phyloP scores from a whole-genome alignment of 2,888 invertebrate genomes.

The Oligia latruncula region DNA sequence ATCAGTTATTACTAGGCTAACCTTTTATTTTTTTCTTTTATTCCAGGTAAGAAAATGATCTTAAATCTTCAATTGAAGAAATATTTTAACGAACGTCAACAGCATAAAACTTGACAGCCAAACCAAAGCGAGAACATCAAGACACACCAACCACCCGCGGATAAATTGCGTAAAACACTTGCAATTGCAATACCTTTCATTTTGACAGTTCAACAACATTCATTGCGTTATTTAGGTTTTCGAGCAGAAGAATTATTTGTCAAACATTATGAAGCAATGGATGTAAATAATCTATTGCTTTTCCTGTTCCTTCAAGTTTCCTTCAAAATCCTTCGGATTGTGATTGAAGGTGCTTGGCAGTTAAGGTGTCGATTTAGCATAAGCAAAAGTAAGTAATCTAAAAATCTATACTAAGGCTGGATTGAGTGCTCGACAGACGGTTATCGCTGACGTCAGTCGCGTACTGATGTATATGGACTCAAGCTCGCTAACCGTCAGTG shows the following conservation, averaged over 20 bases:
- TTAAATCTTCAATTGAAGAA: neutral
- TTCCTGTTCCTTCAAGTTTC: too few relatives aligned
- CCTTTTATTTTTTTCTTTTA: neutral
- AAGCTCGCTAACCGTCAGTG: too few relatives aligned
- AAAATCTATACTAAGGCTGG: too few relatives aligned
- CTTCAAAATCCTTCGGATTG: neutral
- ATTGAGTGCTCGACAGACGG: too few relatives aligned
- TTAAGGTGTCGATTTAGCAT: neutral
- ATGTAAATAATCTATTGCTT: too few relatives aligned
- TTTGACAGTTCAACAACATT: neutral
- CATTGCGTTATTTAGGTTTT: neutral
- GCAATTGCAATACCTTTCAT: neutral
- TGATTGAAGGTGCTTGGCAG: neutral
- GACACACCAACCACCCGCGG: neutral
- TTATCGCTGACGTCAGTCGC: too few relatives aligned
- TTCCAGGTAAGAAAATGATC: constrained; percentile 44
- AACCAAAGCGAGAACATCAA: neutral
- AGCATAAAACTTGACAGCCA: too few relatives aligned
- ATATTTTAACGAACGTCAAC: too few relatives aligned
- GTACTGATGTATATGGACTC: too few relatives aligned
- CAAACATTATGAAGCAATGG: neutral
- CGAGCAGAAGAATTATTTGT: neutral
- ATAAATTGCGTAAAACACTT: neutral
- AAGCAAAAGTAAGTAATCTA: too few relatives aligned
- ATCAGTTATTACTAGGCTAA: neutral